Percentiles rank a stretch among this genome's conserved stretches.
phyloP scores from a whole-genome alignment of 2,113 vertebrate species.

The Neoarius graeffei region DNA sequence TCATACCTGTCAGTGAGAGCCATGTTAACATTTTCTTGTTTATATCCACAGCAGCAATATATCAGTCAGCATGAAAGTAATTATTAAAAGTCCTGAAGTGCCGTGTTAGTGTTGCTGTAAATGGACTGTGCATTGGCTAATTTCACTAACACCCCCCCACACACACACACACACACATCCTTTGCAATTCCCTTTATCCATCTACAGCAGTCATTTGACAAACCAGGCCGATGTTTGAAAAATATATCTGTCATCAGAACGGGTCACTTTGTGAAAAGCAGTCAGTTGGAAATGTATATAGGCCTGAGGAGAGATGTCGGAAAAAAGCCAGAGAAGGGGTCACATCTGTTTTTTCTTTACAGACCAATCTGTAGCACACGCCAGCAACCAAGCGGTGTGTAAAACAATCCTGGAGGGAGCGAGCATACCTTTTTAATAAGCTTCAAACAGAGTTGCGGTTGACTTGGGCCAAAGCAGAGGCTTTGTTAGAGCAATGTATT shows the following conservation, averaged over 20 bases:
- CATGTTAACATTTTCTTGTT: slow-evolving; percentile 27
- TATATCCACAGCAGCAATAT: slow-evolving; percentile 19
- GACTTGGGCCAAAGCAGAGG: slow-evolving; percentile 30
- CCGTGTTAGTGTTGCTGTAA: slow-evolving; percentile 38
- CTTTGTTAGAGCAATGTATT: slow-evolving; percentile 33
- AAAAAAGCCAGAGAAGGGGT: slow-evolving; percentile 48
- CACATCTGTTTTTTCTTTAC: slow-evolving; percentile 60
- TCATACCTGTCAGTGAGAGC: not conserved
- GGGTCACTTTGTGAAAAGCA: slow-evolving; percentile 55
- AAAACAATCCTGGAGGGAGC: slow-evolving; percentile 51
- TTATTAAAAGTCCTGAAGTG: slow-evolving; percentile 45
- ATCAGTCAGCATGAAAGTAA: slow-evolving; percentile 50
- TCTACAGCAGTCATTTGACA: slow-evolving; percentile 40
- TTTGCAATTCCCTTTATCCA: not conserved
- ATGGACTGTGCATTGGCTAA: slow-evolving; percentile 46
- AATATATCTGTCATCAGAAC: slow-evolving; percentile 55
- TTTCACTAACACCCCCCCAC: slow-evolving; percentile 5
- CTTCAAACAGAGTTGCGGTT: slow-evolving; percentile 46
- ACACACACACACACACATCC: not conserved
- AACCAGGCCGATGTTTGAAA: slow-evolving; percentile 45
- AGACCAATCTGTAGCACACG: slow-evolving; percentile 53
- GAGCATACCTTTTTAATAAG: slow-evolving; percentile 61
- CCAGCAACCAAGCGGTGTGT: slow-evolving; percentile 53
- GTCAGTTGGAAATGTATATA: slow-evolving; percentile 57
- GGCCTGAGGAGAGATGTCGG: slow-evolving; percentile 56